Evolutionary conservation across 2,888 invertebrate species (phyloP).

Genomic region (Agonum fuliginosum): DNA sequence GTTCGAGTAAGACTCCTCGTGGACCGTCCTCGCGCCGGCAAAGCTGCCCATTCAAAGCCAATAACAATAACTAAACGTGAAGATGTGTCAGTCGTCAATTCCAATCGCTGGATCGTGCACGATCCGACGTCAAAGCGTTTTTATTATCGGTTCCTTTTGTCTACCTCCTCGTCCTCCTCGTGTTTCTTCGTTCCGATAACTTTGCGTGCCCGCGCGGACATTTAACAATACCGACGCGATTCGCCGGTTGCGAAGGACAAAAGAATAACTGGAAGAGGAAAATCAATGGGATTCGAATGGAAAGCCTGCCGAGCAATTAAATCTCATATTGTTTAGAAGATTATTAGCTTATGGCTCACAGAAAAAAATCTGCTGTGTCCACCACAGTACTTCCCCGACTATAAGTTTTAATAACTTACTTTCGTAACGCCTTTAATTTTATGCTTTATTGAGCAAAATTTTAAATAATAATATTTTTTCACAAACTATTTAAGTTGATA

Average conservation of each 20-base stretch:
- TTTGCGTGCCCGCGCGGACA: constrained; percentile 28
- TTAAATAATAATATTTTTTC: no score
- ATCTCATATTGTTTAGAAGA: not conserved
- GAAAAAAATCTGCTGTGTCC: no score
- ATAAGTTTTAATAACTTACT: no score
- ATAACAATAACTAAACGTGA: constrained; percentile 59
- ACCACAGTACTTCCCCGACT: no score
- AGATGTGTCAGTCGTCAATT: constrained; percentile 60
- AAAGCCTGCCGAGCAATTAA: not conserved
- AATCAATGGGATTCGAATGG: not conserved
- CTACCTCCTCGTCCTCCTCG: constrained; percentile 28
- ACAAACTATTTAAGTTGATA: no score
- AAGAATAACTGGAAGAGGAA: constrained; percentile 14
- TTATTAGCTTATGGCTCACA: not conserved
- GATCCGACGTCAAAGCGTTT: constrained; percentile 45
- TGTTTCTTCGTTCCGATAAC: constrained; percentile 34
- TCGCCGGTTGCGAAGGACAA: constrained; percentile 37
- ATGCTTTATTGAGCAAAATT: no score
- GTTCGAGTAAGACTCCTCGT: not conserved
- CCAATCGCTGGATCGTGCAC: constrained; percentile 51
- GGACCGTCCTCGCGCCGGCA: constrained; percentile 2
- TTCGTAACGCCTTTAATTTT: no score
- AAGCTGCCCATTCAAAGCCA: constrained; percentile 44
- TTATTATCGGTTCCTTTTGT: constrained; percentile 52
- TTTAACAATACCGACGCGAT: constrained; percentile 39